These are phyloP conservation scores for Pseudomyrmex gracilis DNA, from an alignment of 1,140 invertebrate genomes.

Conservation along the genomic window DNA sequence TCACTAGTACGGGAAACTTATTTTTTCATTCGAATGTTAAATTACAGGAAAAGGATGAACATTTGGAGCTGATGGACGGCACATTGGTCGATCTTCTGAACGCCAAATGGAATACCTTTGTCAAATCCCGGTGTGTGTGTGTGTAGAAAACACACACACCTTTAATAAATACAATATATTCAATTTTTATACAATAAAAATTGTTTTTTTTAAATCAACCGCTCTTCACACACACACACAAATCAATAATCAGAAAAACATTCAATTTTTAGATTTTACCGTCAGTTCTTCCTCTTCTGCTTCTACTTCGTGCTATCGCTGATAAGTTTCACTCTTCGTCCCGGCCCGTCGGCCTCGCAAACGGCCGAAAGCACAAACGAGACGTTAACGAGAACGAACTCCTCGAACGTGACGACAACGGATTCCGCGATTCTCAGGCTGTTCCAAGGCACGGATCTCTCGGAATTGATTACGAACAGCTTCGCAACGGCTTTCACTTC, in stretches of 20 bases:
- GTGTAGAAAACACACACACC: not conserved
- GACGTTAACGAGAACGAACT: slow-evolving; percentile 26
- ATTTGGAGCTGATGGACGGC: slow-evolving; percentile 98
- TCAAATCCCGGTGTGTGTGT: slow-evolving; percentile 90
- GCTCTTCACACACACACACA: too few relatives aligned
- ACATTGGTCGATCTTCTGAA: slow-evolving; percentile 96
- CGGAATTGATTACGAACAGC: slow-evolving; percentile 70
- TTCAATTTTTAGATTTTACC: slow-evolving; percentile 91
- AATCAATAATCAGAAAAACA: not conserved
- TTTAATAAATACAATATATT: not conserved
- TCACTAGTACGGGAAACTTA: not conserved
- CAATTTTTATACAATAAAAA: slow-evolving; percentile 6
- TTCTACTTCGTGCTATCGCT: slow-evolving; percentile 96
- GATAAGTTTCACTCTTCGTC: slow-evolving; percentile 94
- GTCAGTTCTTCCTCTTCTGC: slow-evolving; percentile 95
- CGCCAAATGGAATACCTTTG: slow-evolving; percentile 99
- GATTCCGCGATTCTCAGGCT: slow-evolving; percentile 36
- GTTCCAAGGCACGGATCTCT: slow-evolving; percentile 46
- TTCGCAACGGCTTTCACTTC: slow-evolving; percentile 68
- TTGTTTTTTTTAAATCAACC: not conserved
- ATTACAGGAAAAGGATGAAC: slow-evolving; percentile 95
- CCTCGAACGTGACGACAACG: slow-evolving; percentile 13
- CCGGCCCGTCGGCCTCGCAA: slow-evolving; percentile 87
- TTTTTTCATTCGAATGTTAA: slow-evolving; percentile 65
- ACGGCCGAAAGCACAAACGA: not conserved